These are phyloP conservation scores for Rhyzopertha dominica DNA, from an alignment of 1,140 invertebrate genomes.

Conservation along the genomic window DNA sequence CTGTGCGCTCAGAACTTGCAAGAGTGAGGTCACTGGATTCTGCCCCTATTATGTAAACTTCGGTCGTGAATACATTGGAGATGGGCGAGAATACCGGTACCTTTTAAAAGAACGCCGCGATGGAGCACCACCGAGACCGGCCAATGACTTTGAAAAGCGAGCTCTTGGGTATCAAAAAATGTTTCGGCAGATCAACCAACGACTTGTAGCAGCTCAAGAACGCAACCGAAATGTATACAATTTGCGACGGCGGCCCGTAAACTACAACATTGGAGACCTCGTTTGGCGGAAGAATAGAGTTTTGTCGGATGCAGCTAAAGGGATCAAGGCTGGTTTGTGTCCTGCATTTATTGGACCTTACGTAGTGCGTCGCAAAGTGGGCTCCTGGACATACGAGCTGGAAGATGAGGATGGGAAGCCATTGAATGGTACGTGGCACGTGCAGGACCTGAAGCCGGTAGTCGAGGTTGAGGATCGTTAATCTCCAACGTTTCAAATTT, in stretches of 20 bases:
- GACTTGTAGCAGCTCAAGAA: not conserved
- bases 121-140: not conserved
- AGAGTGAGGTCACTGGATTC: constrained; percentile 27
- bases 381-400: constrained; percentile 4
- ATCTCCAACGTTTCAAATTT: no score
- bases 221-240: not conserved
- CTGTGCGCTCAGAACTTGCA: constrained; percentile 30
- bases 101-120: not conserved
- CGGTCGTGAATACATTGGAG: constrained; percentile 5
- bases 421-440: no score
- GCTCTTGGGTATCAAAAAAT: not conserved
- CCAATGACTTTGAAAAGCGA: not conserved
- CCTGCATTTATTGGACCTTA: constrained; percentile 11
- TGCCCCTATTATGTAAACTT: constrained; percentile 24
- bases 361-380: not conserved
- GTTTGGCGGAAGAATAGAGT: not conserved
- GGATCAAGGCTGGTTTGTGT: constrained; percentile 3
- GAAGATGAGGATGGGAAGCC: no score
- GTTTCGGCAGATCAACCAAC: not conserved
- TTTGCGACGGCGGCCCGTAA: not conserved
- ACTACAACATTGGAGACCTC: not conserved
- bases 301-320: constrained; percentile 1
- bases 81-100: not conserved
- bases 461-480: no score
- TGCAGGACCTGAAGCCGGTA: no score